These are phyloP conservation scores for Monochamus alternatus DNA, from an alignment of 2,888 invertebrate species.

Conservation along the genomic window DNA sequence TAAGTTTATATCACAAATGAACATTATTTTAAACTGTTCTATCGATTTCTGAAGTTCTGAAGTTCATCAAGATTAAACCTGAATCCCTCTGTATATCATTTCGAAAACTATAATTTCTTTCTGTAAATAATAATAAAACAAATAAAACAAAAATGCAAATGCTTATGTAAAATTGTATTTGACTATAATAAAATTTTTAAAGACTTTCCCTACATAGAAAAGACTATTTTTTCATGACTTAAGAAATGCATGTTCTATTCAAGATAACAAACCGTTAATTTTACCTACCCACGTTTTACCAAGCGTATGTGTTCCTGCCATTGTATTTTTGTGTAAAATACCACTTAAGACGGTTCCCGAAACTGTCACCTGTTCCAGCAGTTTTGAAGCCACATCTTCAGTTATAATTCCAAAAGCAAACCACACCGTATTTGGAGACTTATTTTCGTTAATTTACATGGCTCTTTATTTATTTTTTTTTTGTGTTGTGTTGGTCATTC, in stretches of 20 bases:
- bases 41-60: too few species aligned
- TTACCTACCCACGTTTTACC: background rate
- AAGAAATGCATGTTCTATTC: background rate
- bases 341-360: conserved; percentile 17
- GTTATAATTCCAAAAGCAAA: conserved; percentile 35
- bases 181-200: too few species aligned
- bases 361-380: conserved; percentile 30
- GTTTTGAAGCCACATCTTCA: conserved; percentile 22
- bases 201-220: too few species aligned
- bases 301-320: background rate
- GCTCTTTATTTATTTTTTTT: conserved; percentile 31
- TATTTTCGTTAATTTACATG: conserved; percentile 36
- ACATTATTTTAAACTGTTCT: too few species aligned
- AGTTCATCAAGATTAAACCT: too few species aligned
- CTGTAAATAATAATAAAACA: too few species aligned
- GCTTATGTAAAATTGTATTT: too few species aligned
- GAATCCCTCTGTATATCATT: too few species aligned
- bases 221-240: background rate
- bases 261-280: background rate
- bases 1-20: too few species aligned
- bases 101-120: too few species aligned
- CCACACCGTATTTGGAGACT: conserved; percentile 28
- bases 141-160: too few species aligned
- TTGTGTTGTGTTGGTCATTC: conserved; percentile 25
- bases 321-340: conserved; percentile 15